Percentiles rank a stretch among this genome's conserved stretches.
Conservation (phyloP, 2,888 invertebrate genomes). For the Lithophane leautieri region DNA sequence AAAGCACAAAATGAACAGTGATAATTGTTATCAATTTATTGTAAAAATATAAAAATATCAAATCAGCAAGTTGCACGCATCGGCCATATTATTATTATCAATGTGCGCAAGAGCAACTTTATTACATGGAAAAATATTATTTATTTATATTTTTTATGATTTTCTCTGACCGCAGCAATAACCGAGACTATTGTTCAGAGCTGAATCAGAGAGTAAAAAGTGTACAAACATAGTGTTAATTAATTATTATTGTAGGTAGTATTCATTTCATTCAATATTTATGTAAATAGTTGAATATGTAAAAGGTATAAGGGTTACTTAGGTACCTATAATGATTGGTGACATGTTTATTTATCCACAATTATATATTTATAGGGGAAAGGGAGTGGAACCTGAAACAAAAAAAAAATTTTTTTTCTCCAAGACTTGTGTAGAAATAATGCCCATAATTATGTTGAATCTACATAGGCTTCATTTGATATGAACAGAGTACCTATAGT, state of each 20-base stretch:
- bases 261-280: conserved; percentile 3
- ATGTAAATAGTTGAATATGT: conserved; percentile 16
- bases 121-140: conserved; percentile 22
- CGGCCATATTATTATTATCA: conserved; percentile 54
- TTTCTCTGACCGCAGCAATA: conserved; percentile 37
- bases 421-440: neutral
- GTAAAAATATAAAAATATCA: conserved; percentile 30
- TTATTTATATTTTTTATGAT: conserved; percentile 13
- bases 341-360: conserved; percentile 3
- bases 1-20: conserved; percentile 27
- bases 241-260: neutral
- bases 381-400: conserved; percentile 4
- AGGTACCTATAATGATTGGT: conserved; percentile 2
- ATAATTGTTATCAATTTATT: conserved; percentile 43
- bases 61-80: conserved; percentile 54
- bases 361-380: neutral
- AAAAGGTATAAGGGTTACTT: neutral
- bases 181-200: conserved; percentile 18
- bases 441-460: neutral
- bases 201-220: conserved; percentile 43
- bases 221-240: neutral
- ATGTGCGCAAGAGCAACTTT: conserved; percentile 8
- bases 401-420: neutral
- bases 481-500: neutral
- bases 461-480: neutral